Conservation (phyloP, 2,888 invertebrate genomes). For the Pterobdella sp. region DNA sequence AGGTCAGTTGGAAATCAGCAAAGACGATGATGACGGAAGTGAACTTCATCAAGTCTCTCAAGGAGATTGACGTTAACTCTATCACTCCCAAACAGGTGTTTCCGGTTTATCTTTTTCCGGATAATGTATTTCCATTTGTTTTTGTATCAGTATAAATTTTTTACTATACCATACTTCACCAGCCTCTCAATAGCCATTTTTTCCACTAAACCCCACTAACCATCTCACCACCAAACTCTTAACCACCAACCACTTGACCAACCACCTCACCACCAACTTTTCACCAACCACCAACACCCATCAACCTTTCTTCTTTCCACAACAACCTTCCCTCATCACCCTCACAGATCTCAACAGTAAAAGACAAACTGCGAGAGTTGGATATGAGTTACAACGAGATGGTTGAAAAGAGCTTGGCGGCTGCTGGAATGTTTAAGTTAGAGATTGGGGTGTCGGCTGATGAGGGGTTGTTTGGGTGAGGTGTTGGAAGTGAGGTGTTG, state of each 20-base stretch:
- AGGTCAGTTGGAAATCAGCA: conserved; percentile 81
- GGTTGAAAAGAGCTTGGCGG: conserved; percentile 74
- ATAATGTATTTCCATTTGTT: not conserved
- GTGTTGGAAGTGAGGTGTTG: too few species aligned
- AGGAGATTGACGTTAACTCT: conserved; percentile 69
- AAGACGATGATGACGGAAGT: conserved; percentile 87
- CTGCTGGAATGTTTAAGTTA: conserved; percentile 74
- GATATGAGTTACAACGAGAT: conserved; percentile 64
- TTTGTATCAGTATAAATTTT: not conserved
- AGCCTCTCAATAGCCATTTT: not conserved
- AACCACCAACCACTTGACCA: not conserved
- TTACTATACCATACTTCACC: not conserved
- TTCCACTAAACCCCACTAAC: not conserved
- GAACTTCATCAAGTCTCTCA: conserved; percentile 68
- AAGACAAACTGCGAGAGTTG: conserved; percentile 50
- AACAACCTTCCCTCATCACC: not conserved
- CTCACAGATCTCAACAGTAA: conserved; percentile 30
- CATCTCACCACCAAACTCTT: not conserved
- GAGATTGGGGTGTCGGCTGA: conserved; percentile 76
- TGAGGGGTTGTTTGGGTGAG: too few species aligned
- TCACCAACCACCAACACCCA: not conserved
- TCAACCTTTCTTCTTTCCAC: not conserved
- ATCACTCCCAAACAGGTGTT: conserved; percentile 48
- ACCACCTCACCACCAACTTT: not conserved
- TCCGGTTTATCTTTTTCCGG: not conserved